Evolutionary conservation across 2,113 vertebrate species (phyloP), one percentile per base, ranked within the genome.

Genomic region (Muscicapa adusta): DNA sequence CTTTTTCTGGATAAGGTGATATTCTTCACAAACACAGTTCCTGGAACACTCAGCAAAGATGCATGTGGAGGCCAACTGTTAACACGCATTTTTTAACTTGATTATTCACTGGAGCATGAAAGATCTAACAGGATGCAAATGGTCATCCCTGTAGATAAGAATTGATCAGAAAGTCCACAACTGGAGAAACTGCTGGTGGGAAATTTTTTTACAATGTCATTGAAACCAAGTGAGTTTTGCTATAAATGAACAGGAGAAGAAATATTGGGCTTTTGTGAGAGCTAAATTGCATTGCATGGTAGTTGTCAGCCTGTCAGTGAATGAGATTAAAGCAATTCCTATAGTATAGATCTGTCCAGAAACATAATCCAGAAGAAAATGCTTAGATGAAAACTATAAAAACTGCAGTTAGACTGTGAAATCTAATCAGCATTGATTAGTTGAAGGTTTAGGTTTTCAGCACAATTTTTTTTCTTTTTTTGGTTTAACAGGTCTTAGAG

Each of bases 291-390:
- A 94, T 96, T 96, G 91, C 60, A 74, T 82, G 67, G 86, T 87
- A 31, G 86, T 91, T 96, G 78, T 93, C 89, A 94, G 56, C 76
- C 77, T 95, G 95, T 89, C 96, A 85, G 74, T 91, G 96, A 96
- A 97, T 91, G 89, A 97, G 92, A 97, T 97, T 97, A 98, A 97
- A 98, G 79, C 84, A 96, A 96, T 96, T 97, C 68, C 82, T 97
- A 91, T 87, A 85, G 93, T 97, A 98, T 97, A 96, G 97, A 97
- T 97, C 96, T 97, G 91, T 92, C 72, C 89, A 96, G 93, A 95
- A 94, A 91, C 84, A 96, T 97, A 97, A 96, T 93, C 74, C 80
- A 90, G 74, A 94, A 96, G 93, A 97, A 97, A 97, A 96, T 93
- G 79, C 77, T 96, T 88, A 83, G 92, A 96, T 95, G 94, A 97